Percentiles rank a stretch among this genome's conserved stretches.
Conservation (phyloP, 2,113 vertebrate species). For the Morone chrysops region DNA sequence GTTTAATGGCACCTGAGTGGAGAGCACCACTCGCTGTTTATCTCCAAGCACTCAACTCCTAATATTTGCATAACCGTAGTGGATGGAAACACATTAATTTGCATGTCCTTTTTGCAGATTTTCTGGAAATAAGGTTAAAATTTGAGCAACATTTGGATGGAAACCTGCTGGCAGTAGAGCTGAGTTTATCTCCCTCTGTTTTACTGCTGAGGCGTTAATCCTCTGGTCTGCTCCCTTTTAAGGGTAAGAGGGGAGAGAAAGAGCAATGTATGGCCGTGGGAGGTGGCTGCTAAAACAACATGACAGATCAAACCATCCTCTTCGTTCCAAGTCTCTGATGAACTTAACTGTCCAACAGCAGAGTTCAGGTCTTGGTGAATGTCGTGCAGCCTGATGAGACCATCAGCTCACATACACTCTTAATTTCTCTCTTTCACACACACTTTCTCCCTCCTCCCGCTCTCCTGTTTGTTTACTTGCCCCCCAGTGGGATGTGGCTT, state of each 20-base stretch:
- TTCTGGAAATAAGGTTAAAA: background rate
- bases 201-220: slow-evolving; percentile 14
- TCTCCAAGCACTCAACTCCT: background rate
- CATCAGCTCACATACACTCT: slow-evolving; percentile 7
- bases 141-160: background rate
- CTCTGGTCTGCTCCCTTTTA: background rate
- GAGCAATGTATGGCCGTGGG: background rate
- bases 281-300: background rate
- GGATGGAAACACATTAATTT: background rate
- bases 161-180: background rate
- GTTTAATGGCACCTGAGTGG: background rate
- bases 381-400: slow-evolving; percentile 23
- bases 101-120: background rate
- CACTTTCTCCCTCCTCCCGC: slow-evolving; percentile 3
- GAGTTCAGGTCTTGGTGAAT: background rate
- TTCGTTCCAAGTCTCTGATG: background rate
- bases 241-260: background rate
- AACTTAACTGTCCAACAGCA: slow-evolving; percentile 19
- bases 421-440: slow-evolving; percentile 9
- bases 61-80: background rate
- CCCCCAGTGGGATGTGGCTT: slow-evolving; percentile 53
- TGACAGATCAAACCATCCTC: slow-evolving; percentile 10
- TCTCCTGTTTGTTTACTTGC: slow-evolving; percentile 64
- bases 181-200: background rate
- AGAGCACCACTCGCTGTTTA: background rate